Percentiles rank a stretch among this genome's conserved stretches.
Evolutionary conservation across 2,888 invertebrate species (phyloP).

Genomic region (Branchellion lobata): DNA sequence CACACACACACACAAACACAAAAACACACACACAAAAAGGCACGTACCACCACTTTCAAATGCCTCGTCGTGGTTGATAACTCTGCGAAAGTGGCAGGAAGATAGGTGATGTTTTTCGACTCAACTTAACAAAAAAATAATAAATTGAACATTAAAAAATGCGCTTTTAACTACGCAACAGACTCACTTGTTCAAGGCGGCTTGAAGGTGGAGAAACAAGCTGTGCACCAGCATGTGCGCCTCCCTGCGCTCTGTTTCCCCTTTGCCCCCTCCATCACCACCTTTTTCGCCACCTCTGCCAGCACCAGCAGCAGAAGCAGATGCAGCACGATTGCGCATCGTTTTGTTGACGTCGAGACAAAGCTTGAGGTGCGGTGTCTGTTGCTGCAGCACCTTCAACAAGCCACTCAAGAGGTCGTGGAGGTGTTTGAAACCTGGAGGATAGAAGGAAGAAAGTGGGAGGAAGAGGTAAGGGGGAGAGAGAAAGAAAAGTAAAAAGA

Average conservation of each 20-base stretch:
- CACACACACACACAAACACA: not conserved
- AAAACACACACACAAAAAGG: not conserved
- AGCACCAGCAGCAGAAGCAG: too few relatives aligned
- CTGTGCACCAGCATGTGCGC: constrained; percentile 57
- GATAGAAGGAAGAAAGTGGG: too few relatives aligned
- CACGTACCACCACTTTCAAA: not conserved
- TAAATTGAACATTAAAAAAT: not conserved
- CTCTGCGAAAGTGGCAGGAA: not conserved
- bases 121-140: not conserved
- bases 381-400: not conserved
- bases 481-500: too few relatives aligned
- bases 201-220: constrained; percentile 57
- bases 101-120: not conserved
- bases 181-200: constrained; percentile 55
- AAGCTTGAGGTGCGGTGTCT: not conserved
- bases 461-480: too few relatives aligned
- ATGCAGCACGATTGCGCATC: not conserved
- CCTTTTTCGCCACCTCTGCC: not conserved
- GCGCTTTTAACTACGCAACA: not conserved
- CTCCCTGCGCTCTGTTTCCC: constrained; percentile 35
- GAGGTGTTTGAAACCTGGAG: not conserved
- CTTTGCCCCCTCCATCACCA: not conserved
- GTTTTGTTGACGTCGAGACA: not conserved
- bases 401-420: not conserved
- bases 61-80: not conserved